These are phyloP conservation scores for Eupleurogrammus muticus DNA, from an alignment of 2,797 vertebrate species.

Conservation along the genomic window DNA sequence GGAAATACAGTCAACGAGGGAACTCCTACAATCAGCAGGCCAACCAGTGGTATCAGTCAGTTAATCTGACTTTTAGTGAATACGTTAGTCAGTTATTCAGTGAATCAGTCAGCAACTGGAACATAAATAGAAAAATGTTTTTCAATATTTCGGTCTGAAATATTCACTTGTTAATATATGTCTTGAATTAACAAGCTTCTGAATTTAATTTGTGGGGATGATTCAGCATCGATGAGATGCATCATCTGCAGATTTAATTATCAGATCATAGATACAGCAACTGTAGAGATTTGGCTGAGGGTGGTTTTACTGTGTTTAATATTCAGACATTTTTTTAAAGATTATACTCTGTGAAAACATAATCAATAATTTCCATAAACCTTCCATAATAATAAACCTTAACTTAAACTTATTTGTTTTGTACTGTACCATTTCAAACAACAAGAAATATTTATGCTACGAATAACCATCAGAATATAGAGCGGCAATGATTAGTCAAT, in stretches of 20 bases:
- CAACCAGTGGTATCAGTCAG: too few species aligned
- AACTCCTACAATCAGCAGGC: too few species aligned
- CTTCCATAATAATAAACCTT: too few species aligned
- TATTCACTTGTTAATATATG: conserved; percentile 49
- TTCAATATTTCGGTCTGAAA: conserved; percentile 13
- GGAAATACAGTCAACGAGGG: too few species aligned
- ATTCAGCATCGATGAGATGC: conserved; percentile 61
- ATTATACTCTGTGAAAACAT: neutral
- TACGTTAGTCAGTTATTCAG: too few species aligned
- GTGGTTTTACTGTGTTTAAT: neutral
- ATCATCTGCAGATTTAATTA: conserved; percentile 59
- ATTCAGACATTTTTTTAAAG: too few species aligned
- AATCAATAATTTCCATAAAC: neutral
- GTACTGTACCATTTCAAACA: too few species aligned
- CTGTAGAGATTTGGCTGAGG: conserved; percentile 26
- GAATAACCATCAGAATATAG: neutral
- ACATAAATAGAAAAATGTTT: too few species aligned
- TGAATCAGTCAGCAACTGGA: too few species aligned
- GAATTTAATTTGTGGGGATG: conserved; percentile 43
- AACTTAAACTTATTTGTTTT: neutral
- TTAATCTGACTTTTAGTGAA: too few species aligned
- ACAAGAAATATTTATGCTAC: neutral
- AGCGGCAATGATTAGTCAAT: conserved; percentile 14
- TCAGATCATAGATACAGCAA: conserved; percentile 49
- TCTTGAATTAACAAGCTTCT: conserved; percentile 49